Conservation (phyloP, 2,797 vertebrate genomes). For the Smutsia temminckii region DNA sequence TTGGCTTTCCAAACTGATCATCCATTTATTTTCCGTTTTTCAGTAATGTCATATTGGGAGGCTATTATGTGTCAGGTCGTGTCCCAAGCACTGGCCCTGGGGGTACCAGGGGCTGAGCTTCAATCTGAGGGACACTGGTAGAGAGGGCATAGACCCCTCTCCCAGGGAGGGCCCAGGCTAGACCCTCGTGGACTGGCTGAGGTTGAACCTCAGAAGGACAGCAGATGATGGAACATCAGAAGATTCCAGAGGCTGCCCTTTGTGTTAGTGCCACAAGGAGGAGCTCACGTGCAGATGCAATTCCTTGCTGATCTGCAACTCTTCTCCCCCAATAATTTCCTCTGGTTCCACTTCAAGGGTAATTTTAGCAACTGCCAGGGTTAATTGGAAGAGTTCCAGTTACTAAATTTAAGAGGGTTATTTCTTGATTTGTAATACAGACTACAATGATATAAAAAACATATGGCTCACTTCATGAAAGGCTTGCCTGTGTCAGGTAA, state of each 20-base stretch:
- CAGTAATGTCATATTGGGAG: background rate
- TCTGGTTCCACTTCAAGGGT: background rate
- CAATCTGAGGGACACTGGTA: background rate
- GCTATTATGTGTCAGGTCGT: background rate
- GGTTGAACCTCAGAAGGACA: background rate
- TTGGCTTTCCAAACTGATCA: background rate
- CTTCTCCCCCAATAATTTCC: background rate
- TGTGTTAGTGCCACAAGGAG: background rate
- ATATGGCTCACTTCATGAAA: background rate
- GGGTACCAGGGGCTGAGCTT: background rate
- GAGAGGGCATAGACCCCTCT: background rate
- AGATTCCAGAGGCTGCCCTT: background rate
- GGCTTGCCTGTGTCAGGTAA: background rate
- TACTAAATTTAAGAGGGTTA: background rate
- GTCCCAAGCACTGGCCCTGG: background rate
- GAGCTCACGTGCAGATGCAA: rapidly evolving
- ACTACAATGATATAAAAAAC: background rate
- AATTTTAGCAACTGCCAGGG: background rate
- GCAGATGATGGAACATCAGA: background rate
- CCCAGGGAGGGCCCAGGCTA: background rate
- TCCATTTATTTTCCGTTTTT: background rate
- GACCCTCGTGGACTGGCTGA: background rate
- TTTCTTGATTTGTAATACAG: background rate
- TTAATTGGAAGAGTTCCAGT: background rate
- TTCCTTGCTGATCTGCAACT: background rate